phyloP scores from a whole-genome alignment of 2,113 vertebrate species.

The Gracilinanus agilis region DNA sequence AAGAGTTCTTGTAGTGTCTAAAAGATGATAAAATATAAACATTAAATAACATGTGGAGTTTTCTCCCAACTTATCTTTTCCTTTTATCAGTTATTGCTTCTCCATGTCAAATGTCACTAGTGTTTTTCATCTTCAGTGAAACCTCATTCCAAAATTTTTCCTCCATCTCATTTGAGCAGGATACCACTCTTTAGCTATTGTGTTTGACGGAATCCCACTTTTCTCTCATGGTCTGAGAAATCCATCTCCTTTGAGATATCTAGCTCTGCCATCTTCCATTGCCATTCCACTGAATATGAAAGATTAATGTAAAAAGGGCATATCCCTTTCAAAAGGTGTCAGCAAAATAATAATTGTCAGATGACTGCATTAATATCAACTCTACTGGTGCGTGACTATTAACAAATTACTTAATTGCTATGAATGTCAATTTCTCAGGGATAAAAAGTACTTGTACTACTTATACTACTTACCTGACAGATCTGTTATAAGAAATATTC shows the following conservation, averaged over 20 bases:
- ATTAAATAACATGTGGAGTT: neutral
- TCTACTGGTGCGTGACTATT: neutral
- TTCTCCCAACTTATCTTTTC: neutral
- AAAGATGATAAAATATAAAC: neutral
- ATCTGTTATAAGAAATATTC: neutral
- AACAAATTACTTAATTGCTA: neutral
- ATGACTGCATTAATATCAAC: neutral
- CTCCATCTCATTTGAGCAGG: neutral
- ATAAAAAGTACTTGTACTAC: neutral
- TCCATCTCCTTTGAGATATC: neutral
- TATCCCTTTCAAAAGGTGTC: neutral
- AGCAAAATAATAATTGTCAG: neutral
- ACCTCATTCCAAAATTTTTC: neutral
- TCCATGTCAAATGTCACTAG: neutral
- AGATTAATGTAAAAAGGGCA: neutral
- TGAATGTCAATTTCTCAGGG: neutral
- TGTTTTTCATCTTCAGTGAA: neutral
- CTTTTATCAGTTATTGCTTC: neutral
- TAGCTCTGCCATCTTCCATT: neutral
- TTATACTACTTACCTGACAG: neutral
- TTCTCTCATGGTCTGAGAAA: neutral
- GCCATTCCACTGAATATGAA: too few relatives aligned
- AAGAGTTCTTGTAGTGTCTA: conserved; percentile 95
- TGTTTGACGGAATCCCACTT: neutral
- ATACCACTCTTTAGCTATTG: neutral